phyloP scores from a whole-genome alignment of 2,888 invertebrate species.

The Eupelmus urozonus region DNA sequence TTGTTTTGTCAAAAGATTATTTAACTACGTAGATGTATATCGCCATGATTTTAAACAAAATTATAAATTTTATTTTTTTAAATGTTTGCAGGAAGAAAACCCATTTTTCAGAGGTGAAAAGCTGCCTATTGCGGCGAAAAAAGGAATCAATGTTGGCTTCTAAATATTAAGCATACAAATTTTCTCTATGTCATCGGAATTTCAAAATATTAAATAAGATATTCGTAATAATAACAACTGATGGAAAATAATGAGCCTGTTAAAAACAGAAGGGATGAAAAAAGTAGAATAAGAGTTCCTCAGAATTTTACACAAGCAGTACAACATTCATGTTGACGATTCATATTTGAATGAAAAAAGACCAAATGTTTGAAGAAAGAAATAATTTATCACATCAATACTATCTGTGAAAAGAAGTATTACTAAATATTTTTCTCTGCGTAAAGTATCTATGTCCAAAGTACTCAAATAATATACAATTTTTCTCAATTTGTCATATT shows the following conservation, averaged over 20 bases:
- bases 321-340: too few species aligned
- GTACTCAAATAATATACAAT: constrained; percentile 31
- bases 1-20: too few species aligned
- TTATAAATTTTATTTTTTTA: constrained; percentile 1
- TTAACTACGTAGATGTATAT: too few species aligned
- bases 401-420: not conserved
- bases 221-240: constrained; percentile 36
- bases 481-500: constrained; percentile 20
- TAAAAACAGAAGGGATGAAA: constrained; percentile 25
- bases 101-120: constrained; percentile 92
- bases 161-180: constrained; percentile 65
- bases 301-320: constrained; percentile 29
- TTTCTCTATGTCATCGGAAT: constrained; percentile 29
- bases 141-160: constrained; percentile 86
- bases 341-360: not conserved
- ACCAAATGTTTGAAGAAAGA: constrained; percentile 3
- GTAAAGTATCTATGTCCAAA: constrained; percentile 18
- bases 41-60: not conserved
- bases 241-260: constrained; percentile 41
- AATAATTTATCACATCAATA: constrained; percentile 23
- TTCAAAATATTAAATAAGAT: constrained; percentile 37
- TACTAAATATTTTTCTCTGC: constrained; percentile 21
- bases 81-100: constrained; percentile 82
- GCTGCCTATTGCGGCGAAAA: constrained; percentile 94
- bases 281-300: constrained; percentile 13